phyloP scores from a whole-genome alignment of 2,888 invertebrate genomes.

The Trachelus stipa region DNA sequence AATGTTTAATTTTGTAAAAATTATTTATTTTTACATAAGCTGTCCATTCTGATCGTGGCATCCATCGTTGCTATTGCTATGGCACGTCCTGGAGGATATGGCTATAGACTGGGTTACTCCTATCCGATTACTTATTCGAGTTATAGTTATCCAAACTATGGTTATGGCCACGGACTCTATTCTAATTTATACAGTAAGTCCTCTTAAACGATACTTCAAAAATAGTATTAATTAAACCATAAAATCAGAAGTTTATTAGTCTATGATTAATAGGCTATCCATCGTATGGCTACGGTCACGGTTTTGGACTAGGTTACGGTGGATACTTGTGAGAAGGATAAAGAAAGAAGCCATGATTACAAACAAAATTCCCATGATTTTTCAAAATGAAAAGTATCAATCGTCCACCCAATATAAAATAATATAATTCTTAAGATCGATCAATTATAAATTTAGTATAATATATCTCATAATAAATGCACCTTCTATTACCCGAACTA shows the following conservation, averaged over 20 bases:
- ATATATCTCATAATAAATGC: background rate
- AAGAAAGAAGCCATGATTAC: background rate
- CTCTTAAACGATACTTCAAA: background rate
- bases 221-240: background rate
- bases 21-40: background rate
- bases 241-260: background rate
- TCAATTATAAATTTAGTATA: background rate
- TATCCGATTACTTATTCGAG: slow-evolving; percentile 31
- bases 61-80: slow-evolving; percentile 40
- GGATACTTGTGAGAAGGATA: background rate
- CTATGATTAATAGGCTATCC: background rate
- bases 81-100: slow-evolving; percentile 52
- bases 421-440: background rate
- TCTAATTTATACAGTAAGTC: slow-evolving; percentile 28
- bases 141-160: slow-evolving; percentile 40
- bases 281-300: slow-evolving; percentile 45
- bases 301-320: slow-evolving; percentile 40
- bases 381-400: background rate
- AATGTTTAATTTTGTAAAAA: background rate
- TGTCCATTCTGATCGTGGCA: slow-evolving; percentile 47
- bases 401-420: background rate
- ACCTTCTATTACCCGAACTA: background rate
- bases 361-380: background rate
- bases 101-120: slow-evolving; percentile 36
- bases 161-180: slow-evolving; percentile 34